These are phyloP conservation scores for Hirundo rustica DNA, from an alignment of 2,797 vertebrate genomes.

Conservation along the genomic window DNA sequence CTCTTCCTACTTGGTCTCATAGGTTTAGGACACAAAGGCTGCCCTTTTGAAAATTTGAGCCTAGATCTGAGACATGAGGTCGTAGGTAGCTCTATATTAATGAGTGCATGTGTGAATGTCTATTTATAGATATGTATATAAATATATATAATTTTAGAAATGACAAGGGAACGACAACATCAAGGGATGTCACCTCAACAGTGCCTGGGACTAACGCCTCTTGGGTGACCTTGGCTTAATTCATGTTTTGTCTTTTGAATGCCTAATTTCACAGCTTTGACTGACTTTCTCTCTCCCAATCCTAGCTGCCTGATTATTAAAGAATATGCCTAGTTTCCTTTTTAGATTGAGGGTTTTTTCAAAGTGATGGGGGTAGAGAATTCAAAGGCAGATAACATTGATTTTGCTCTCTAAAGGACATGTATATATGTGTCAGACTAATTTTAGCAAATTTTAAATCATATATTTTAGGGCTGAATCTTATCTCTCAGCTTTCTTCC, in stretches of 20 bases:
- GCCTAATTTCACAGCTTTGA: background rate
- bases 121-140: background rate
- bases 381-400: background rate
- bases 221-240: background rate
- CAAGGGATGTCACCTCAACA: background rate
- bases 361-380: background rate
- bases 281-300: background rate
- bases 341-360: background rate
- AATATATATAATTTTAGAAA: background rate
- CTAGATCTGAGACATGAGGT: background rate
- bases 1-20: background rate
- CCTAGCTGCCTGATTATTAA: background rate
- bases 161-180: background rate
- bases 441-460: background rate
- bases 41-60: background rate
- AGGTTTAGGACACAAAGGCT: background rate
- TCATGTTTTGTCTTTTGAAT: background rate
- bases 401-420: background rate
- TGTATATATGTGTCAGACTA: background rate
- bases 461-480: background rate
- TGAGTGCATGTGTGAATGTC: background rate
- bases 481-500: background rate
- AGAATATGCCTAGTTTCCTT: background rate
- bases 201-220: background rate
- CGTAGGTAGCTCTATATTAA: background rate